Conservation (phyloP, 1,140 invertebrate species). For the Drosophila ambigua region DNA sequence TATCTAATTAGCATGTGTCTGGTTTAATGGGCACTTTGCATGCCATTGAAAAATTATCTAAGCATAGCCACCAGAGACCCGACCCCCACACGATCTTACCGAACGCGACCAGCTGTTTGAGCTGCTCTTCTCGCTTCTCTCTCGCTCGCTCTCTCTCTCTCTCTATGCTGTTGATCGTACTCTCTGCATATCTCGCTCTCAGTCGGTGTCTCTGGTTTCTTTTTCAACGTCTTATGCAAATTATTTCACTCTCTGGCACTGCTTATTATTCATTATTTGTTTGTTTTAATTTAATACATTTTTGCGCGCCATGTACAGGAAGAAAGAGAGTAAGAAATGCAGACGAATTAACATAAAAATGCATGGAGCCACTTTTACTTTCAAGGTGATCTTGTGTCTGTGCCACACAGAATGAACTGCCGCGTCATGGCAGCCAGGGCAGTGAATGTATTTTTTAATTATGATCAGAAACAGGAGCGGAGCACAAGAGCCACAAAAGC, state of each 20-base stretch:
- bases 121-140: conserved; percentile 19
- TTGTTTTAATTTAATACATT: conserved; percentile 82
- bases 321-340: conserved; percentile 19
- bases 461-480: conserved; percentile 27
- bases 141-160: conserved; percentile 21
- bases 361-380: conserved; percentile 75
- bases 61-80: conserved; percentile 53
- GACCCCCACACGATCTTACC: conserved; percentile 7
- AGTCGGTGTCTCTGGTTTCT: conserved; percentile 6
- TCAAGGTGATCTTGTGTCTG: conserved; percentile 72
- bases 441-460: conserved; percentile 46
- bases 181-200: background rate
- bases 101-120: conserved; percentile 53
- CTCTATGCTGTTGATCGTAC: conserved; percentile 39
- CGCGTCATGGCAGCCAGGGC: conserved; percentile 44
- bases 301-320: conserved; percentile 65
- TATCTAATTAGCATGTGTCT: conserved; percentile 67
- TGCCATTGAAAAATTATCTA: conserved; percentile 76
- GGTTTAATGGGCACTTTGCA: conserved; percentile 76
- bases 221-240: conserved; percentile 64
- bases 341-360: conserved; percentile 74
- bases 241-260: conserved; percentile 50
- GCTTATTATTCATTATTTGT: conserved; percentile 82
- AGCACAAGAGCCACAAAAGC: conserved; percentile 12
- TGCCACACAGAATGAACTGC: conserved; percentile 35